Evolutionary conservation across 2,113 vertebrate genomes (phyloP), one percentile per base, ranked within the genome.

Genomic region (Nycticryphes semicollaris): DNA sequence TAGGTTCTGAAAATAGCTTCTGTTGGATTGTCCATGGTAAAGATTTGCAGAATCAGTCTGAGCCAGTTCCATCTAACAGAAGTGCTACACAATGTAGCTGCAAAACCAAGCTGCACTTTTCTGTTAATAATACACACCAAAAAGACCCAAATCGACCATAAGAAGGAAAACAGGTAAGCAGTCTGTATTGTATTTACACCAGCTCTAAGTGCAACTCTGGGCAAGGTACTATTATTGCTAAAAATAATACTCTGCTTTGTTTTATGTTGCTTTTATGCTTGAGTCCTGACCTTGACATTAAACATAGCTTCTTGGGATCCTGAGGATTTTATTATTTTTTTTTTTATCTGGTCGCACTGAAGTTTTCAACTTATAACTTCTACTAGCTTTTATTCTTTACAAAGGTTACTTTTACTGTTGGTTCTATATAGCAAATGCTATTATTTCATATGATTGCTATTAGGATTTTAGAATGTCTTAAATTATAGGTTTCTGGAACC

Each of bases 401-500:
- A 93, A 82, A 90, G 31, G 43, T 90, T 91, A 90, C 76, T 79
- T 81, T 95, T 94, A 79, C 84, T 98, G 81, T 94, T 97, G 75
- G 35, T 81, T 94, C 87, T 96, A 54, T 23, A 63, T 64, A 91
- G 28, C 73, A 87, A 79, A 68, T 82, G 64, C 57, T 94, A 93
- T 92, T 97, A 93, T 96, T 97, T 95, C 62, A 62, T 62, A 75
- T 43, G 23, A 94, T 63, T 92, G 50, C 37, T 93, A 79, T 97
- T 94, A 93, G 28, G 47, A 90, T 96, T 97, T 96, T 87, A 95
- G 93, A 94, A 89, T 95, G 14, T 74, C 70, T 89, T 90, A 95
- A 96, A 96, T 90, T 88, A 78, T n/a, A 94, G 68, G 92, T 98
- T 97, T 97, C 92, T 97, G 50, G 75, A 95, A 92, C 73, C 60